Base-by-base conservation (phyloP, 2,113 vertebrate species). In the Ceratotherium simum region DNA sequence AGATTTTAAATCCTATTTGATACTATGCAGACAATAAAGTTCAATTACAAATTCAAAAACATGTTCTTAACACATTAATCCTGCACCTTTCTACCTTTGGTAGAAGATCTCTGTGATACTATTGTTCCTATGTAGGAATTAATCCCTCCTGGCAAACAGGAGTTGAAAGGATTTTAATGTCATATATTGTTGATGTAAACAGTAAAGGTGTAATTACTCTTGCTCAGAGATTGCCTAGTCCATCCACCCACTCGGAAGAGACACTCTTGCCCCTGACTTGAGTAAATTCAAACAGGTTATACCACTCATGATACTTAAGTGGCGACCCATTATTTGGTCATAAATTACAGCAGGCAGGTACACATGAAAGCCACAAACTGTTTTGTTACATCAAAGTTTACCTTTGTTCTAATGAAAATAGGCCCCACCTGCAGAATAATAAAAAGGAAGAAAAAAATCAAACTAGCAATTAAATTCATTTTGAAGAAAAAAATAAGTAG, bases 251-350 rank as follows among this genome's bases (percentile, higher is more conserved):
- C 78, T 96, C 3, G 39, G 46, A 83, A 88, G 60, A 97, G 31
- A 21, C 69, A 88, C 5, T 54, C 42, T 20, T 60, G 18, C 3
- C 60, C 36, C 20, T 42, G 23, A 67, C 65, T 69, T 78, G 12
- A 69, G 81, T 65, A 95, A 94, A 88, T 90, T 76, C 93, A 97
- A 97, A 93, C 93, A 95, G 82, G 86, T 95, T 92, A 80, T 93
- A 48, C 69, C 33, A 96, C 72, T 96, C 36, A 51, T 46, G 27
- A 58, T 87, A 56, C 78, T 79, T 75, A 97, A 96, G 60, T 36
- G 39, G 69, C 73, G 54, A 70, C 36, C 90, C 64, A 89, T 82
- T 82, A 97, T 36, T 83, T 93, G 73, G 70, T 96, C 92, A 94
- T 92, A 67, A 81, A 92, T 75, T 83, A 54, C 3, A 90, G 39